Conservation (phyloP, 1,140 invertebrate genomes). For the Calliopsis andreniformis region DNA sequence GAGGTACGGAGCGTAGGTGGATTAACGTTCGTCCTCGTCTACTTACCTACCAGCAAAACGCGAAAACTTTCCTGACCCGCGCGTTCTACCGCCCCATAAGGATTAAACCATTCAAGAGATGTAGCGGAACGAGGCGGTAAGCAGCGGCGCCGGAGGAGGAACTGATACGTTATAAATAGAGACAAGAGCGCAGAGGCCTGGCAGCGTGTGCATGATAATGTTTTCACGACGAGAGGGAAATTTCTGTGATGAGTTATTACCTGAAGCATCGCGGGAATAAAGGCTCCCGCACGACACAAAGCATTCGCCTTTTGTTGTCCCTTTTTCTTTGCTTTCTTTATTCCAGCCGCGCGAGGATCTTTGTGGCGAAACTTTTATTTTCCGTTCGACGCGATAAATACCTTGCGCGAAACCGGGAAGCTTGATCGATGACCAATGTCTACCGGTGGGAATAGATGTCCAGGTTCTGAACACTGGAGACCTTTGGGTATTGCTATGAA, state of each 20-base stretch:
- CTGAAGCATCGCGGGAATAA: slow-evolving; percentile 49
- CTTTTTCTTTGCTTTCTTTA: slow-evolving; percentile 22
- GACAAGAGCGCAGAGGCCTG: slow-evolving; percentile 37
- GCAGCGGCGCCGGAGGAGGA: slow-evolving; percentile 37
- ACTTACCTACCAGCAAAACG: neutral
- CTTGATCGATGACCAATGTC: neutral
- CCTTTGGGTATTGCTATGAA: too few relatives aligned
- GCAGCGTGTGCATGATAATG: slow-evolving; percentile 43
- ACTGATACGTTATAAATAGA: slow-evolving; percentile 53
- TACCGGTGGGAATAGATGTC: too few relatives aligned
- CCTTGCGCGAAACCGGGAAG: slow-evolving; percentile 26
- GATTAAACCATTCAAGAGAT: slow-evolving; percentile 52
- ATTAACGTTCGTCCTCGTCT: slow-evolving; percentile 30
- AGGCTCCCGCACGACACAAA: slow-evolving; percentile 40
- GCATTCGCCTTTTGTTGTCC: slow-evolving; percentile 47
- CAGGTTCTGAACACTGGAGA: too few relatives aligned
- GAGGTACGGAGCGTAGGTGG: slow-evolving; percentile 22
- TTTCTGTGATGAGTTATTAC: slow-evolving; percentile 57
- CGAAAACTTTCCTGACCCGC: slow-evolving; percentile 17
- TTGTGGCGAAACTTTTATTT: slow-evolving; percentile 46
- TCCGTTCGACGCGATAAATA: slow-evolving; percentile 32
- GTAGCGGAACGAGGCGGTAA: slow-evolving; percentile 15
- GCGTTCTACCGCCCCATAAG: slow-evolving; percentile 4
- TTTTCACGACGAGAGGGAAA: slow-evolving; percentile 60
- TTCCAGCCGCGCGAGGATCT: slow-evolving; percentile 51